phyloP scores from a whole-genome alignment of 2,113 vertebrate genomes.

The Forbesichthys papilliferus region DNA sequence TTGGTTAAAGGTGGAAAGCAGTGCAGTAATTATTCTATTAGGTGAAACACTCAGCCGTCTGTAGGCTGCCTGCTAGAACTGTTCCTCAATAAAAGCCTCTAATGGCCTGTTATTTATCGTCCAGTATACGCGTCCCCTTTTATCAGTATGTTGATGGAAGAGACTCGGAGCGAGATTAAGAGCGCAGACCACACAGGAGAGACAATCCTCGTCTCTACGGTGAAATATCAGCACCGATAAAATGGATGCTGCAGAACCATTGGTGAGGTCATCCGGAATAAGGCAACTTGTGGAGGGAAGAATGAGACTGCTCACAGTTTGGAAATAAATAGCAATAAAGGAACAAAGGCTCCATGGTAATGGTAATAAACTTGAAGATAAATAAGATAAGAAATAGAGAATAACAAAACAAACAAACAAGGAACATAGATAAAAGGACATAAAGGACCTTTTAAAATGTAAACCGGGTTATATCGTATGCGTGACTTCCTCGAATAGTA shows the following conservation, averaged over 20 bases:
- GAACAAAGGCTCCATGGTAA: not conserved
- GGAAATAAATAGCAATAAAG: constrained; percentile 11
- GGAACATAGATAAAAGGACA: no score
- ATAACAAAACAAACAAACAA: not conserved
- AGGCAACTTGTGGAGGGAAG: constrained; percentile 31
- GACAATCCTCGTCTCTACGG: constrained; percentile 3
- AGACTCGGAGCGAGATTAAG: constrained; percentile 22
- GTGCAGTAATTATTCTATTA: constrained; percentile 38
- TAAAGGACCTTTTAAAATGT: no score
- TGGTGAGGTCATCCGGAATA: constrained; percentile 40
- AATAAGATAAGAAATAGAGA: not conserved
- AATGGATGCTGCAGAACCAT: constrained; percentile 5
- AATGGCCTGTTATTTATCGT: no score
- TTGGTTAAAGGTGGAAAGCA: constrained; percentile 40
- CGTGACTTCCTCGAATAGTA: not conserved
- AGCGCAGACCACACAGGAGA: constrained; percentile 16
- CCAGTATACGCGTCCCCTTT: not conserved
- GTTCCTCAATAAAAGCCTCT: constrained; percentile 37
- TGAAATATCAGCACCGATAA: constrained; percentile 25
- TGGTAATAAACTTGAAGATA: constrained; percentile 17
- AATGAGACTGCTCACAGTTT: constrained; percentile 15
- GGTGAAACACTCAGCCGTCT: constrained; percentile 26
- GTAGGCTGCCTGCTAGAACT: constrained; percentile 42
- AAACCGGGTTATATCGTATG: no score
- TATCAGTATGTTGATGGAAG: constrained; percentile 16